Base-by-base conservation (phyloP, 2,888 invertebrate species). In the Cheilosia urbana region DNA sequence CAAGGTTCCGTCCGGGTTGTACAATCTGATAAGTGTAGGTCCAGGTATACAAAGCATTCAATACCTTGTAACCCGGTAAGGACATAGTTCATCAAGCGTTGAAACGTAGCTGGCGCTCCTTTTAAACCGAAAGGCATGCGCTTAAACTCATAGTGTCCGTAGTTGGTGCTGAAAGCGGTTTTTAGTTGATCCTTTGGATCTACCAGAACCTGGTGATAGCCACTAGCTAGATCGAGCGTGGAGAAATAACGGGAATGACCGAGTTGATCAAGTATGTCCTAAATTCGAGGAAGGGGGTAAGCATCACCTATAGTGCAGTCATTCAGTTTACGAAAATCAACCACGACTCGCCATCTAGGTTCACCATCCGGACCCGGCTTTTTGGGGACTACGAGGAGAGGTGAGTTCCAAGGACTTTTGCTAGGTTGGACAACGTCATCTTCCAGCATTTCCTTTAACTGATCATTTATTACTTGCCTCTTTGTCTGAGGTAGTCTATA, bases 211-310 rank as follows among this genome's bases (percentile, higher is more conserved):
- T 88, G 85, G 60, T 87, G 82, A 34, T 80, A 88, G 0, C 88
- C 88, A 2, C 24, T 60, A 4, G 69, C 76, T 24, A 87, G 47
- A 60, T 88, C 85, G 6, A 88, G 49, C 1, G 83, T 82, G 0
- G 76, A 65, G 30, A 88, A 87, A 63, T 83, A 87, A 0, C 47
- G 53, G 1, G 77, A 68, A 7, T 73, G 17, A 5, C 87, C 85
- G 37, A 88, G 58, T 19, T 71, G 60, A 9, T 88, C 88, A 6
- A 88, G 27, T 24, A 87, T 88, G 4, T 88, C 87, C 2, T 40
- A 24, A 0, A 88, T 82, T 9, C 63, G 57, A 24, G 83, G 80
- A 21, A 87, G 42, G 0, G 83, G 71, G 24, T 49, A 83, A 4
- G 40, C 65, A 21, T 87, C 80, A 0, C 51, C 27, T 47, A 34